phyloP scores from a whole-genome alignment of 2,797 vertebrate species.

The Ceyx erithaca region DNA sequence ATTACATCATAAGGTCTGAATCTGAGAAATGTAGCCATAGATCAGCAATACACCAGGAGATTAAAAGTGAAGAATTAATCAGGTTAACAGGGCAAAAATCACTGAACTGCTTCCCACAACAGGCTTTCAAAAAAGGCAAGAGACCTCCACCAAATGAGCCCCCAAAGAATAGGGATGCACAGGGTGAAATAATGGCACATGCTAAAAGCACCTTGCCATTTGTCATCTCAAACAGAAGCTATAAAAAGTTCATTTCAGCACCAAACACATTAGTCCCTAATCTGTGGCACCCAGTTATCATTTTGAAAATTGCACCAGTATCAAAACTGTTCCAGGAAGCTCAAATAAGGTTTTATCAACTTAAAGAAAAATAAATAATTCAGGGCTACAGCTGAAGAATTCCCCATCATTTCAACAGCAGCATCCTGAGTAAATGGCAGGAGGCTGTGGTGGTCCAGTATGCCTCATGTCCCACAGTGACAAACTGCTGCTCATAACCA shows the following conservation, averaged over 20 bases:
- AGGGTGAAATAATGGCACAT: neutral
- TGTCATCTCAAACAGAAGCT: neutral
- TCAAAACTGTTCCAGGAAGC: rapidly evolving
- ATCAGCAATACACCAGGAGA: neutral
- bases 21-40: neutral
- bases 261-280: neutral
- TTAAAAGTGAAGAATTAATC: neutral
- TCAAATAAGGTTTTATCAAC: neutral
- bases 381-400: neutral
- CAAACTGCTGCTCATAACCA: neutral
- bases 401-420: neutral
- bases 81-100: neutral
- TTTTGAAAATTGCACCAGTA: neutral
- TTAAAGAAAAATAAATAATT: neutral
- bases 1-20: neutral
- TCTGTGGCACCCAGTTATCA: too few species aligned
- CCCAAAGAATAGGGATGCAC: rapidly evolving
- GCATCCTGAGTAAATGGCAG: neutral
- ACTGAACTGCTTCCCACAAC: neutral
- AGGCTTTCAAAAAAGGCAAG: neutral
- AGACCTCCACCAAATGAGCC: neutral
- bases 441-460: neutral
- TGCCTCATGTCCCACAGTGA: neutral
- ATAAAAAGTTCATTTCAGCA: neutral
- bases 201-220: neutral